Evolutionary conservation across 2,113 vertebrate genomes (phyloP), one percentile per base, ranked within the genome.

Genomic region (Vidua chalybeata): DNA sequence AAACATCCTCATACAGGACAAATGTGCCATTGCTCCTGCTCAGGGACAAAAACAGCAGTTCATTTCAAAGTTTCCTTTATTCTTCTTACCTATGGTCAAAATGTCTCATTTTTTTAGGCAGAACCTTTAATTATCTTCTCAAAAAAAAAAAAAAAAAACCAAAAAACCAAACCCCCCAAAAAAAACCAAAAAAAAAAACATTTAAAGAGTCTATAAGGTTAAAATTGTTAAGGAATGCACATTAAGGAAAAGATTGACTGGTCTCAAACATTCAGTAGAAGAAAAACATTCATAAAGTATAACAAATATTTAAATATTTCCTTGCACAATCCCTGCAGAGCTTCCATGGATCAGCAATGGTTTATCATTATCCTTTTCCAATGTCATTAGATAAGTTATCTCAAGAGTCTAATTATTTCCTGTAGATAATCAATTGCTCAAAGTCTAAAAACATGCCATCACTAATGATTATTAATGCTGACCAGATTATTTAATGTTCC

Each of bases 191-290:
- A 18, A 12, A 84, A 16, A 5, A 21, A 51, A 22, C 26, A 72
- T 14, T 69, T 46, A 20, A 62, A 72, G 27, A 28, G 17, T 28
- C 13, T 15, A 1, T 19, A 52, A 39, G 8, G 30, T 67, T 52
- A 72, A 58, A 73, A 55, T 20, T 26, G 15, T 19, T 54, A 12
- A 52, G 37, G 22, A 45, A 45, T 2, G 0, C 8, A 4, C 0
- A 0, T 46, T 20, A 56, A 45, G 15, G 55, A 61, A 68, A 68
- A 37, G 27, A 39, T 16, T 61, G 27, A 54, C 28, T 15, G 33
- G 46, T 54, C 15, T 77, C 46, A 31, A 54, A 39, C 11, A 85
- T 10, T 39, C 74, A 62, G 41, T 62, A 39, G 84, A 69, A 62
- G 24, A 39, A n/a, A 45, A 52, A 33, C 23, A 62, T 30, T 16